Evolutionary conservation across 2,797 vertebrate species (phyloP).

Genomic region (Rhinella marina): DNA sequence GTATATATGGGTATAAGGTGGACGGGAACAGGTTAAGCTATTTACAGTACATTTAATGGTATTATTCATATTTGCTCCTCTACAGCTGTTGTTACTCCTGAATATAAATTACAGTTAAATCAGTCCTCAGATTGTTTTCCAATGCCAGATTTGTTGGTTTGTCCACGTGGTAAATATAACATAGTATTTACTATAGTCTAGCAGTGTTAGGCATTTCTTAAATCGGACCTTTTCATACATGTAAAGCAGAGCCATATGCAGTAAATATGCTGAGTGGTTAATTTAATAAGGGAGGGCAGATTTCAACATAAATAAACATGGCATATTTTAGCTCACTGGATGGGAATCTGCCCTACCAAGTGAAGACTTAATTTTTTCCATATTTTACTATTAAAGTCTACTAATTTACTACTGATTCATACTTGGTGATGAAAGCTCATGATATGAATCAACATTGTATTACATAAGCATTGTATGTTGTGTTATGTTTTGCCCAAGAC

Average conservation of each 20-base stretch:
- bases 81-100: no score
- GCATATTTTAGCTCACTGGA: slow-evolving; percentile 65
- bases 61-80: no score
- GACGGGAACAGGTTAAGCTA: no score
- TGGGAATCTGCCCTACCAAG: slow-evolving; percentile 63
- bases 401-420: slow-evolving; percentile 67
- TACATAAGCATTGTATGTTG: slow-evolving; percentile 66
- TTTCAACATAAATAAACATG: slow-evolving; percentile 68
- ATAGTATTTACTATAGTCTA: not conserved
- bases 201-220: not conserved
- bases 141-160: not conserved
- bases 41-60: no score
- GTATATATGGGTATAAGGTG: no score
- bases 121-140: not conserved
- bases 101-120: not conserved
- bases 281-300: slow-evolving; percentile 61
- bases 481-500: slow-evolving; percentile 21
- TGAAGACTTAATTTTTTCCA: slow-evolving; percentile 68
- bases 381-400: slow-evolving; percentile 66
- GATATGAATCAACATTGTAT: slow-evolving; percentile 65
- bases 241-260: slow-evolving; percentile 30
- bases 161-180: not conserved
- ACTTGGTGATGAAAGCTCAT: slow-evolving; percentile 66
- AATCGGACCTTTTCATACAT: slow-evolving; percentile 17
- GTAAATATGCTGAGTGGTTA: slow-evolving; percentile 58